Evolutionary conservation across 2,888 invertebrate species (phyloP).

Genomic region (Cephus nigrinus): DNA sequence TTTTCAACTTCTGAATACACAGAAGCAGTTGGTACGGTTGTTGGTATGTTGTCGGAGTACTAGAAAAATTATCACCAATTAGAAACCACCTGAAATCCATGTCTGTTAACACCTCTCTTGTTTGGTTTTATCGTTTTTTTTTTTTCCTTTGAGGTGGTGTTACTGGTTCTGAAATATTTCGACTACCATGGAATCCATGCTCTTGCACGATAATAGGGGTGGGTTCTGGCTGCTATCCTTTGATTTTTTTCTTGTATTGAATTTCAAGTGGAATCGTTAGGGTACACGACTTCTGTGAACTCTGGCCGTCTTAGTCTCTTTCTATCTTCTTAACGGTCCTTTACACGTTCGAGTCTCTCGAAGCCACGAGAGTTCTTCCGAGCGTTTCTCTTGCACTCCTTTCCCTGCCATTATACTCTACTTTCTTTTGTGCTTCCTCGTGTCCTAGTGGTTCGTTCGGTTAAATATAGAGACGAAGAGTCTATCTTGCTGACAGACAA

Average conservation of each 20-base stretch:
- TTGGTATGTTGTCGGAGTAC: not conserved
- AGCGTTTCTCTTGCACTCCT: conserved; percentile 9
- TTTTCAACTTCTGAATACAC: no score
- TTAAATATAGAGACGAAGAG: conserved; percentile 26
- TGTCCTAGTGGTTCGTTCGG: conserved; percentile 16
- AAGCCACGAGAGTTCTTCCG: no score
- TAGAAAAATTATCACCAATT: conserved; percentile 14
- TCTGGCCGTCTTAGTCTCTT: not conserved
- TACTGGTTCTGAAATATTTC: no score
- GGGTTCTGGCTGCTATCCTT: no score
- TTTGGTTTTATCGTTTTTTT: not conserved
- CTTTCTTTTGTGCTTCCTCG: conserved; percentile 20
- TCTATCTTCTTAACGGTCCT: not conserved
- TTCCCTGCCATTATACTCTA: conserved; percentile 13
- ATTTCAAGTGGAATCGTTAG: not conserved
- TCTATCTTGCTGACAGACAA: conserved; percentile 34
- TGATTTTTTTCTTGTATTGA: not conserved
- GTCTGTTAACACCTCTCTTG: conserved; percentile 9
- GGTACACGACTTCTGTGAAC: not conserved
- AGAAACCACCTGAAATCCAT: conserved; percentile 9
- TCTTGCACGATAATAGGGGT: no score
- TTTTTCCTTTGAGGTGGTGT: no score
- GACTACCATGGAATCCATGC: no score
- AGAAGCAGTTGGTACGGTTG: not conserved
- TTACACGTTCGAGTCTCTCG: not conserved